Percentiles rank a stretch among this genome's conserved stretches.
Evolutionary conservation across 2,888 invertebrate species (phyloP).

Genomic region (Chironomus tentans): DNA sequence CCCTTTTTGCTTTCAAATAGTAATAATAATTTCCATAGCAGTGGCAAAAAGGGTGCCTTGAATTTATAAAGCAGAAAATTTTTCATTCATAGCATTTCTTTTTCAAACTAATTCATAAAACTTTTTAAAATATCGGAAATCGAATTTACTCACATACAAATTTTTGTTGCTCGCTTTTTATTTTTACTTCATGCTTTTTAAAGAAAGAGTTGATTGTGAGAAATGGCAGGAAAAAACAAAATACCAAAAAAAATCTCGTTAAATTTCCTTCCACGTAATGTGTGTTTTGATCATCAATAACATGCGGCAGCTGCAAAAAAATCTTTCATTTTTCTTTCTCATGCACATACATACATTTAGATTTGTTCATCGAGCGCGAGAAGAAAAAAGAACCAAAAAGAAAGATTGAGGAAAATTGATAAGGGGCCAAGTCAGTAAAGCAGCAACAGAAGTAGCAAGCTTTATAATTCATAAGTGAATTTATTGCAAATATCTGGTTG

Average conservation of each 20-base stretch:
- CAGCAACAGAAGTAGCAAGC: neutral
- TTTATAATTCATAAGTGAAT: conserved; percentile 22
- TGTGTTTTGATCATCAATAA: conserved; percentile 23
- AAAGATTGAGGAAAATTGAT: conserved; percentile 17
- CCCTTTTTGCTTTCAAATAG: neutral
- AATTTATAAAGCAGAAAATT: neutral
- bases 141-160: neutral
- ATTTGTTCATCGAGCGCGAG: neutral
- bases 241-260: neutral
- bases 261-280: conserved; percentile 10
- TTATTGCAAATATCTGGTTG: neutral
- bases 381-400: neutral
- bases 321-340: neutral
- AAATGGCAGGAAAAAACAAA: neutral
- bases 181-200: too few species aligned
- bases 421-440: neutral
- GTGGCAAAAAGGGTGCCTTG: neutral
- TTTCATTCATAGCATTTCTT: neutral
- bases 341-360: neutral
- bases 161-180: neutral
- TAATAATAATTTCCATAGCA: neutral
- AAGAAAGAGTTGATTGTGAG: neutral
- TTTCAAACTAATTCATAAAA: neutral
- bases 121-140: neutral
- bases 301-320: conserved; percentile 22